A percentile compares a stretch with the other conserved stretches of the same genome.
Conservation (phyloP, 2,113 vertebrate species). For the Syrrhaptes paradoxus region DNA sequence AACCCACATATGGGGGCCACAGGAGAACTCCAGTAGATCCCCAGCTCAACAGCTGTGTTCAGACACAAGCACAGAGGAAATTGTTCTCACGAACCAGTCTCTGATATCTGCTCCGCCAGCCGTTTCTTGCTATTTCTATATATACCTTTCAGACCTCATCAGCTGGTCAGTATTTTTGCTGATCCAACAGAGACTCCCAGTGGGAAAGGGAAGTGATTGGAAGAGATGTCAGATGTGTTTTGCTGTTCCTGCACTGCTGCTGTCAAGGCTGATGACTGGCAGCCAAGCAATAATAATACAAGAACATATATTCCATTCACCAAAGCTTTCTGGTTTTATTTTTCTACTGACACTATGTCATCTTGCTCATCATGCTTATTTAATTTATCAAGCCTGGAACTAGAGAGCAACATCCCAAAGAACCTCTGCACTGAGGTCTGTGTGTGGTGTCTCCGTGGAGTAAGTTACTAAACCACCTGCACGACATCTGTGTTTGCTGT, state of each 20-base stretch:
- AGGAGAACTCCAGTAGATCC: neutral
- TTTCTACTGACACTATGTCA: neutral
- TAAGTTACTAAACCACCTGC: neutral
- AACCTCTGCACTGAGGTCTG: neutral
- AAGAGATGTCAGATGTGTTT: neutral
- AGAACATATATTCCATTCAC: neutral
- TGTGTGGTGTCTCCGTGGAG: neutral
- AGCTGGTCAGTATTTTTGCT: neutral
- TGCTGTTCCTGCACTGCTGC: neutral
- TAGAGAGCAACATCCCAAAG: neutral
- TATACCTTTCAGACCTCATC: neutral
- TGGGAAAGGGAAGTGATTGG: neutral
- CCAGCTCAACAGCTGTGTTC: neutral
- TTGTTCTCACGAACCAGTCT: neutral
- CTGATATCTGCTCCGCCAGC: neutral
- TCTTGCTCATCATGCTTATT: neutral
- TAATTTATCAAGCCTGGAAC: neutral
- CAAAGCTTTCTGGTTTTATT: neutral
- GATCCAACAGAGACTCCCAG: constrained; percentile 30
- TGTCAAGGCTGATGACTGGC: neutral
- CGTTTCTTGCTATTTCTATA: neutral
- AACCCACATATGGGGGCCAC: neutral
- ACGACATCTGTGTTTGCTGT: neutral
- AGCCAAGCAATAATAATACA: neutral
- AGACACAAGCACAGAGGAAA: neutral